Base-by-base conservation (phyloP, 2,797 vertebrate species). In the Pseudochirops cupreus region DNA sequence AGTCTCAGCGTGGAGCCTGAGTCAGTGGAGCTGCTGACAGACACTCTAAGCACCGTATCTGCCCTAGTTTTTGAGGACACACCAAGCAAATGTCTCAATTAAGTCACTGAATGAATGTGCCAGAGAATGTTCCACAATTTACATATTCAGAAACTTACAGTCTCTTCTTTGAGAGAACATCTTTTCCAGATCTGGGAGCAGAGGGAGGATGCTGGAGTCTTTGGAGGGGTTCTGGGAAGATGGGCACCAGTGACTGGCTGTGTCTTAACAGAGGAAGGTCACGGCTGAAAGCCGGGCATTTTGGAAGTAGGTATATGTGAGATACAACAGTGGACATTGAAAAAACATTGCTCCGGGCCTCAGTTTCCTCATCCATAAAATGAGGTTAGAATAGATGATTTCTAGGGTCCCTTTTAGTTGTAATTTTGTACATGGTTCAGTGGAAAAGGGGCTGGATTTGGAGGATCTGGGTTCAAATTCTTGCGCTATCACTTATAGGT, bases 1-100 rank as follows among this genome's bases (percentile, higher is more conserved):
- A 0, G 18, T 91, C 92, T n/a, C 13, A 0, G 91, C 26, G 11
- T 89, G 62, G 56, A 6, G 3, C 10, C 92, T 0, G 1, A 4
- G 4, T 57, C 0, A 0, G 53, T 82, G 67, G 11, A 58, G 89
- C 12, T 89, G 74, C 74, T 46, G 74, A n/a, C 62, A 28, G 57
- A 53, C 33, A 16, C 90, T 91, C 9, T 0, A 11, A 92, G 59
- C 0, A 0, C 50, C 29, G 14, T n/a, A 16, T 56, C 91, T 91
- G 91, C 92, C 92, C 96, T 92, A 39, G 33, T 87, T 93, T 94
- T 82, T 92, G 7, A 96, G 96, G 94, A 89, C 13, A 50, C 12
- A 56, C 92, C 46, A 26, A 90, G 58, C 87, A 33, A 57, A 91
- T 46, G 59, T 95, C 91, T 92, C 82, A 91, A 24, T 94, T 31